Conservation (phyloP, 2,888 invertebrate genomes). For the Xylophagus ater region DNA sequence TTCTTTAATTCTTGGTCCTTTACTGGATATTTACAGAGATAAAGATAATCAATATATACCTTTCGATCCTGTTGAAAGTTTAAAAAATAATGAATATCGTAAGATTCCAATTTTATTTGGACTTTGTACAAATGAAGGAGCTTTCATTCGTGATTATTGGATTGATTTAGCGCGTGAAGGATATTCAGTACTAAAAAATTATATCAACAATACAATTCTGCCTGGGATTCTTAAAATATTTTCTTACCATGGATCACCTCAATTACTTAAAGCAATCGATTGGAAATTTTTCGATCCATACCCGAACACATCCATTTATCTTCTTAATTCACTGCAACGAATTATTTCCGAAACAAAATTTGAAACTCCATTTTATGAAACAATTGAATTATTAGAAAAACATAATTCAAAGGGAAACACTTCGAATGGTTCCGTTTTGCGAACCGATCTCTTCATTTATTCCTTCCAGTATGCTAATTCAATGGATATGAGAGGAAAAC, state of each 20-base stretch:
- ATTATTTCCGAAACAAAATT: constrained; percentile 33
- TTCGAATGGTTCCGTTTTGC: constrained; percentile 3
- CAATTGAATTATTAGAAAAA: constrained; percentile 25
- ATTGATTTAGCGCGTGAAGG: constrained; percentile 47
- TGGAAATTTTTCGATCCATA: constrained; percentile 34
- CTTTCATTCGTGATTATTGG: constrained; percentile 50
- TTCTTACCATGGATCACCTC: constrained; percentile 18
- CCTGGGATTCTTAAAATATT: constrained; percentile 43
- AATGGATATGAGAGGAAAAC: constrained; percentile 37
- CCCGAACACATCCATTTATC: constrained; percentile 20
- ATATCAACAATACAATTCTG: constrained; percentile 47
- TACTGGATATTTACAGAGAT: constrained; percentile 43
- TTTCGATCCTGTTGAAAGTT: constrained; percentile 41
- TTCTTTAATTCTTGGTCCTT: constrained; percentile 49
- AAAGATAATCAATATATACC: constrained; percentile 49
- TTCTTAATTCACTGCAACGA: constrained; percentile 33
- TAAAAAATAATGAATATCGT: constrained; percentile 43
- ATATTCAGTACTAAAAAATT: constrained; percentile 44
- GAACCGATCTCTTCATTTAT: constrained; percentile 28
- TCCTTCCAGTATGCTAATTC: constrained; percentile 34
- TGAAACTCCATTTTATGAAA: constrained; percentile 33
- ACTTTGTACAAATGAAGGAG: constrained; percentile 54
- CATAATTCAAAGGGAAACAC: background rate
- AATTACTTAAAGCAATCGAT: constrained; percentile 28
- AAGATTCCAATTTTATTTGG: constrained; percentile 57